These are phyloP conservation scores for Euplexia lucipara DNA, from an alignment of 2,888 invertebrate species.

Conservation along the genomic window DNA sequence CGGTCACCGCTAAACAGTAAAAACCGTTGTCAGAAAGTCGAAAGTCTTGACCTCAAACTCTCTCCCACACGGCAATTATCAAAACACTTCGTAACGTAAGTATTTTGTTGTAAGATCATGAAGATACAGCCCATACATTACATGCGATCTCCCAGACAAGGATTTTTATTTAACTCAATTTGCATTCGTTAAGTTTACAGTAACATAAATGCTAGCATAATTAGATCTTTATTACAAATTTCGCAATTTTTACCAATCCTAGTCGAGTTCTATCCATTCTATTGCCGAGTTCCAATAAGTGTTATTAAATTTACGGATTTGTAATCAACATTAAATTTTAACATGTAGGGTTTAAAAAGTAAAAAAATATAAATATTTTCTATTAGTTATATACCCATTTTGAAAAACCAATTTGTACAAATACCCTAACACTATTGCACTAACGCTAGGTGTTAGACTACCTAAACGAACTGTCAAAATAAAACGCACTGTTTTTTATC, in stretches of 20 bases:
- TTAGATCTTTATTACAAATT: background rate
- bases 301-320: background rate
- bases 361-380: background rate
- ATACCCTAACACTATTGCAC: no score
- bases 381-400: background rate
- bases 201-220: background rate
- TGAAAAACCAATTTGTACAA: background rate
- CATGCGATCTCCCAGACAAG: no score
- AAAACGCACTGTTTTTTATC: no score
- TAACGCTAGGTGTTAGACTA: background rate
- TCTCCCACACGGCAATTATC: no score
- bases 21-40: background rate
- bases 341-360: background rate
- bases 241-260: background rate
- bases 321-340: conserved; percentile 14
- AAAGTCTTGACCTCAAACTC: background rate
- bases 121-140: background rate
- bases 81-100: background rate
- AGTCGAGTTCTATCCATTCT: background rate
- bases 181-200: no score
- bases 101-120: no score
- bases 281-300: background rate
- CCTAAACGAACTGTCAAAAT: no score
- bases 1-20: conserved; percentile 78
- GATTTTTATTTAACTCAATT: background rate